These are phyloP conservation scores for Pycnomerus fuliginosus DNA, from an alignment of 2,888 invertebrate species.

Conservation along the genomic window DNA sequence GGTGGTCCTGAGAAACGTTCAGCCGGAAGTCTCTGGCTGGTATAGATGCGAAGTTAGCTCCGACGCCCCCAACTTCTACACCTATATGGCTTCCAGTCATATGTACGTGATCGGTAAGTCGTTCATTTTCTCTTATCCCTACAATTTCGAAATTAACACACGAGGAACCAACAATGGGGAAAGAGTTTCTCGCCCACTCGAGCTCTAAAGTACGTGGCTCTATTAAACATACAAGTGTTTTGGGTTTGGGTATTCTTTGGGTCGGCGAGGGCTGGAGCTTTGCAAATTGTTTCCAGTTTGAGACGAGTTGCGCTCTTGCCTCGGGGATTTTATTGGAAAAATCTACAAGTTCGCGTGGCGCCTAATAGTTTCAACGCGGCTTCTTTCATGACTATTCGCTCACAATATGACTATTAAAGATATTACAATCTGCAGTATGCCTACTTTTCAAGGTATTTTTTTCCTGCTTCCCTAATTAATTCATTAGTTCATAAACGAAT, in stretches of 20 bases:
- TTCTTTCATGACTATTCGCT: too few species aligned
- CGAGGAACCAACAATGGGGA: neutral
- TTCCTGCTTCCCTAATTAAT: too few species aligned
- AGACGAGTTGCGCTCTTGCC: too few species aligned
- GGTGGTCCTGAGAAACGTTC: slow-evolving; percentile 69
- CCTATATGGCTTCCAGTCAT: slow-evolving; percentile 64
- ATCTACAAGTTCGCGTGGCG: too few species aligned
- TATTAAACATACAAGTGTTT: slow-evolving; percentile 33
- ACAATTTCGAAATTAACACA: slow-evolving; percentile 14
- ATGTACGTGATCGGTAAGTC: slow-evolving; percentile 75
- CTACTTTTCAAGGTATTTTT: too few species aligned
- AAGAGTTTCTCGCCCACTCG: slow-evolving; percentile 28
- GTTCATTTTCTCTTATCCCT: neutral
- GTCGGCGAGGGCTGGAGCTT: slow-evolving; percentile 9
- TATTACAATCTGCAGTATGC: too few species aligned
- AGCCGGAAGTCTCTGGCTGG: slow-evolving; percentile 67
- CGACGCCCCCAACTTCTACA: slow-evolving; percentile 72
- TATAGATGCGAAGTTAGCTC: slow-evolving; percentile 77
- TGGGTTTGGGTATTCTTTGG: slow-evolving; percentile 13
- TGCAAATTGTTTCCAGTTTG: slow-evolving; percentile 13
- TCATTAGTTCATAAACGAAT: too few species aligned
- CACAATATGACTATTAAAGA: too few species aligned
- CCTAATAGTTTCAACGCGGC: too few species aligned
- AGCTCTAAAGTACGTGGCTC: slow-evolving; percentile 31
- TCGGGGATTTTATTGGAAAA: too few species aligned